Evolutionary conservation across 2,797 vertebrate genomes (phyloP), one percentile per base, ranked within the genome.

Genomic region (Siniperca obscura): DNA sequence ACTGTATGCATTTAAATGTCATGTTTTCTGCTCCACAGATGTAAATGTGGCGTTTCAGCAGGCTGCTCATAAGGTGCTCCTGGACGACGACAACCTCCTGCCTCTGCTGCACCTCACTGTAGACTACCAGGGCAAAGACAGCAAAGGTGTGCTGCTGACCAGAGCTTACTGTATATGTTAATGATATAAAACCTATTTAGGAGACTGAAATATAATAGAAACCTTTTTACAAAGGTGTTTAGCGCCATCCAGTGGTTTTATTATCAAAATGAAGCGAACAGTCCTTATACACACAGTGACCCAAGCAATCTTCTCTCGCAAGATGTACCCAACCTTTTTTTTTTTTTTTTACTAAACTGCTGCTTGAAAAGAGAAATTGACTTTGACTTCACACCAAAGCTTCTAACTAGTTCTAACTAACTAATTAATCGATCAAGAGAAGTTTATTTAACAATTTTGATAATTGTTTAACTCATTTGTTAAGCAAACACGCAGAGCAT

Each of bases 41-140:
- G 97, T 99, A 21, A 99, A 99, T 0, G 97, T 99, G 87, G 98
- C 98, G 0, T 99, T 99, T 89, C 98, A 99, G 90, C 97, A 98
- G 93, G 98, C 98, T 0, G 98, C 98, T 76, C 98, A 99, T 83
- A 99, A 98, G 78, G 98, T 99, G 7, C 87, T 99, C 17, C 93
- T 99, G 64, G 98, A 99, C 17, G 98, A 99, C 6, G 98, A 99
- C 94, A 99, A 97, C 93, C 97, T 99, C 21, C 97, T 99, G 76
- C 98, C 98, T 52, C 96, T 99, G 87, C 93, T 99, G 81, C 98
- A 99, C 90, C 94, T 99, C 90, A 99, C 97, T 1, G 96, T 99
- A 1, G 97, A 99, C 83, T 97, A 97, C 82, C 98, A 99, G 72
- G 97, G 97, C 61, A 99, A 98, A 91, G 98, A 99, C 53, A 91